A percentile compares a stretch with the other conserved stretches of the same genome.
These are phyloP conservation scores for Chelon auratus DNA, from an alignment of 2,797 vertebrate species.

Conservation along the genomic window DNA sequence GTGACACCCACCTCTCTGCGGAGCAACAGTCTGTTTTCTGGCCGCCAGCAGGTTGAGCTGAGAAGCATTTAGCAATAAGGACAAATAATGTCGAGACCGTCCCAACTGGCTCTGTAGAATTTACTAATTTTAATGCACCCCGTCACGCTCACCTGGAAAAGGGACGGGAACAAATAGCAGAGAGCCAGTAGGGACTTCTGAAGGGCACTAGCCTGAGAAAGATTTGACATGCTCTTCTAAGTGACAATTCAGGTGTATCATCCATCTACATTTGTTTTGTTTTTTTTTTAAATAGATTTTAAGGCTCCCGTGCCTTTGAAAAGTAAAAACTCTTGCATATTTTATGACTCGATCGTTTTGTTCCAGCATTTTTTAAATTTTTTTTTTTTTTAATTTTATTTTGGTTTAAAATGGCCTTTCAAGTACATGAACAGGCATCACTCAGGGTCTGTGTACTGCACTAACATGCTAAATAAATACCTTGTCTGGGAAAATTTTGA, in stretches of 20 bases:
- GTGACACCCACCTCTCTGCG: not conserved
- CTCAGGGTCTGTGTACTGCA: not conserved
- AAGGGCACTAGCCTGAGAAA: constrained; percentile 36
- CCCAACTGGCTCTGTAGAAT: constrained; percentile 53
- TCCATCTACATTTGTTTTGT: not conserved
- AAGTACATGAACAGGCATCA: not conserved
- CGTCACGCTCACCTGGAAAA: constrained; percentile 60
- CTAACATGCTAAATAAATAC: not conserved
- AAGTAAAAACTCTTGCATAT: not conserved
- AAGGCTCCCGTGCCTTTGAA: not conserved
- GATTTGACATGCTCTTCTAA: not conserved
- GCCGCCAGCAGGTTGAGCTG: not conserved
- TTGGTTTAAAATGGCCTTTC: not conserved
- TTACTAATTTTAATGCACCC: constrained; percentile 42
- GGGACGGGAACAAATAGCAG: constrained; percentile 48
- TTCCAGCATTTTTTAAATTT: not conserved
- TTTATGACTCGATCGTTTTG: not conserved
- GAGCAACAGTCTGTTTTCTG: constrained; percentile 3
- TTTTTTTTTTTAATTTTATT: not conserved
- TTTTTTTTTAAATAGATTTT: not conserved
- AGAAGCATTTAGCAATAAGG: not conserved
- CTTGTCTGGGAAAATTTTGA: not conserved
- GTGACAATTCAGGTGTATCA: not conserved
- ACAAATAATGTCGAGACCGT: constrained; percentile 36
- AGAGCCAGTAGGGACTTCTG: constrained; percentile 39